Evolutionary conservation across 2,888 invertebrate species (phyloP).

Genomic region (Orchesella flavescens): DNA sequence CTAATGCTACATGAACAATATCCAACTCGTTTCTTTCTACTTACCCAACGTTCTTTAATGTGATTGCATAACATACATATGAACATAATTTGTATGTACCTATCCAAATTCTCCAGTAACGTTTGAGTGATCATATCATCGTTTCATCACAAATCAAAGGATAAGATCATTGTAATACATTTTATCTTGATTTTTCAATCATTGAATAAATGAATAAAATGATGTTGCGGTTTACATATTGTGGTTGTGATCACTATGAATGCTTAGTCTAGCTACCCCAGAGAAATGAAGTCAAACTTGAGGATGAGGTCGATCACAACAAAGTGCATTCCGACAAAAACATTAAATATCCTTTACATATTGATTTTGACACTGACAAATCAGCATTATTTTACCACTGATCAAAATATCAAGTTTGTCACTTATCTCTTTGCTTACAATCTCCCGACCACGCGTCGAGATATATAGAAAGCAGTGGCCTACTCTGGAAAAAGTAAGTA

Average conservation of each 20-base stretch:
- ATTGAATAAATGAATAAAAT: neutral
- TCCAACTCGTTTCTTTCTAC: neutral
- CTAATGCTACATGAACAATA: slow-evolving; percentile 16
- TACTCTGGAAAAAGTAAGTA: too few species aligned
- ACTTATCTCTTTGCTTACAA: slow-evolving; percentile 25
- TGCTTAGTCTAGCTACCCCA: neutral
- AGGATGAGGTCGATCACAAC: neutral
- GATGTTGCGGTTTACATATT: neutral
- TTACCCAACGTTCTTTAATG: neutral
- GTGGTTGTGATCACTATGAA: neutral
- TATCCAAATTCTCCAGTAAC: neutral
- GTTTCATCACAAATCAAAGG: neutral
- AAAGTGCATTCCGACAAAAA: neutral
- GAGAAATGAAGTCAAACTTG: neutral
- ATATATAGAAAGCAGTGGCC: too few species aligned
- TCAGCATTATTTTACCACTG: slow-evolving; percentile 49
- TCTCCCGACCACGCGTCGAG: neutral
- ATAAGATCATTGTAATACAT: neutral
- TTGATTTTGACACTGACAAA: slow-evolving; percentile 61
- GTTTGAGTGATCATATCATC: neutral
- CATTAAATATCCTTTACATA: slow-evolving; percentile 11
- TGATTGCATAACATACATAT: neutral
- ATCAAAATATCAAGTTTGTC: slow-evolving; percentile 58
- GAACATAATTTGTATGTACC: neutral
- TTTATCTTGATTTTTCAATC: neutral